Evolutionary conservation across 2,888 invertebrate genomes (phyloP), one percentile per base, ranked within the genome.

Genomic region (Phanerotoma sp.): DNA sequence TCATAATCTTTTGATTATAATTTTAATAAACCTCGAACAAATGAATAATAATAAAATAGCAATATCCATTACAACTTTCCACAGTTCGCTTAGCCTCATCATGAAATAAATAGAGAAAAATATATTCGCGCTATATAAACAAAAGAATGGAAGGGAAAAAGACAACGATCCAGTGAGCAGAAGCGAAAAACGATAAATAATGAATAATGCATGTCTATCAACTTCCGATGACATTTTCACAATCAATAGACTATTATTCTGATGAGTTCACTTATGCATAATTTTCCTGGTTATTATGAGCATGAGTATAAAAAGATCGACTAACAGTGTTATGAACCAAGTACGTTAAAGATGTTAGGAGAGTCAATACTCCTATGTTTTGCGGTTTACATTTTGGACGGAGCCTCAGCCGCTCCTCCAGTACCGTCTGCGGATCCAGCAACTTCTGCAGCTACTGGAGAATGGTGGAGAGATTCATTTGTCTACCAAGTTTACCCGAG

Each of bases 401-500:
- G 13, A 20, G 35, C 18, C 33, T 33, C 47, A 15, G 3, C 18
- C 33, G 21, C 32, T 15, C 44, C 37, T 16, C 37, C 25, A 3
- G 21, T 22, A 16, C n/a, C 41, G 3, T 20, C 38, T 20, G 38
- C 10, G 7, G 18, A 16, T 18, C 16, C 16, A 38, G 3, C 11
- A 18, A 38, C 30, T 3, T 15, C 25, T 16, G 21, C 16, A 45
- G 6, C 30, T 5, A 22, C 47, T n/a, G 4, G 18, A 3, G 86
- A 90, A 62, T 96, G 96, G 95, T 94, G 91, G 88, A 82, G 91
- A 71, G 86, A 84, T 41, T 84, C 86, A 3, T 80, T 87, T 5
- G 83, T 93, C 50, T 96, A 96, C 78, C 92, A 95, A 78, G 87
- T 94, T 49, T 91, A 92, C 72, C 89, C 92, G 0, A 80, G 90